Base-by-base conservation (phyloP, 92 coral and sea anemone species). In the Anthopleura xanthogrammica region DNA sequence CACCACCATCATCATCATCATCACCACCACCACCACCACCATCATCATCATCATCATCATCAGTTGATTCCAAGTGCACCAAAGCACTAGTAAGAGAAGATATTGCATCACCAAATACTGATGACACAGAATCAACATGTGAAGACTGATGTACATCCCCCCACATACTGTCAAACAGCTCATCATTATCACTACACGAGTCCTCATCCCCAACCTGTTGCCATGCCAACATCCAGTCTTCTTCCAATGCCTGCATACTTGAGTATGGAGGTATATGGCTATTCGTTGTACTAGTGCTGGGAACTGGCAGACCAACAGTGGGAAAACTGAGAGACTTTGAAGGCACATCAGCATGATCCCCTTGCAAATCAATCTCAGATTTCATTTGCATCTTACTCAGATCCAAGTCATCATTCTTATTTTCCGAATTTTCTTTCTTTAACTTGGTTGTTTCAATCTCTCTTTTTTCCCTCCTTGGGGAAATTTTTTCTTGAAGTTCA, bases 21-120 rank as follows among this genome's bases (percentile, higher is more conserved):
- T n/a, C n/a, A n/a, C n/a, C n/a, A n/a, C n/a, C n/a, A n/a, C n/a
- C n/a, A n/a, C n/a, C 7, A 43, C 7, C 50, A 43, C 7, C 50
- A 43, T 43, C 60, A 46, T 72, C 79, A 82, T 82, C 50, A 55
- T 20, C 42, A 41, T 64, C 81, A 62, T 83, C 83, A 46, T 79
- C 74, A 54, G 17, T 29, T 13, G 52, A 77, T 29, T 85, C 87
- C 40, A 82, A 36, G 55, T 83, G 57, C 24, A 73, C 46, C 66
- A 85, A 52, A 7, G 88, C 88, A 79, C 65, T 85, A 8, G 88
- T 75, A 16, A 85, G 83, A 79, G 79, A 85, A 43, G 83, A 68
- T 77, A 85, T 85, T 22, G 64, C 88, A 22, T 79, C 83, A 66
- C 79, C 83, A 79, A 85, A 85, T 14, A 75, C 83, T 19, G 52